Percentiles rank a stretch among this genome's conserved stretches.
Conservation (phyloP, 2,797 vertebrate genomes). For the Lepilemur ruficaudatus region DNA sequence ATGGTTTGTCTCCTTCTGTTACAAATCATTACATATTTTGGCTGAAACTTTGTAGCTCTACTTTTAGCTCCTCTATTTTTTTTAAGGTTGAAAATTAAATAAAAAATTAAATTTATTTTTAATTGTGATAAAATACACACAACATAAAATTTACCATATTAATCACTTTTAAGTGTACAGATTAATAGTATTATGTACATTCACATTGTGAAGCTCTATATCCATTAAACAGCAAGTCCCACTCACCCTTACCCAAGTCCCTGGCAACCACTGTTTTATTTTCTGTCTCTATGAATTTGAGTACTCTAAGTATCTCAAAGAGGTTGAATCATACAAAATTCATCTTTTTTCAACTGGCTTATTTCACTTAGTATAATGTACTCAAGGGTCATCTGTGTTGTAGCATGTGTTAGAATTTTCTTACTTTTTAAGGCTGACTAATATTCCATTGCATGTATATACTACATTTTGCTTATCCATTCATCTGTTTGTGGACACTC, state of each 20-base stretch:
- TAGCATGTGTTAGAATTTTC: background rate
- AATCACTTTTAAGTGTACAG: background rate
- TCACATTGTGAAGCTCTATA: background rate
- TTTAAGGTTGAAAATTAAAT: background rate
- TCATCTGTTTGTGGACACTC: background rate
- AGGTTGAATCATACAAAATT: background rate
- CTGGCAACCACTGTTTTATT: background rate
- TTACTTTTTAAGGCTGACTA: background rate
- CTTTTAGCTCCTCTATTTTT: background rate
- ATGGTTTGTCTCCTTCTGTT: background rate
- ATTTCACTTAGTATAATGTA: background rate
- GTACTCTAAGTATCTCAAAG: background rate
- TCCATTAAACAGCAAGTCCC: background rate
- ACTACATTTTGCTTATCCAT: background rate
- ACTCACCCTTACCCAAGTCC: background rate
- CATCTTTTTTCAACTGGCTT: background rate
- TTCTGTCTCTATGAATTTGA: background rate
- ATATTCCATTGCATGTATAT: background rate
- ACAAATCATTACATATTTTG: background rate
- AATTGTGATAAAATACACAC: background rate
- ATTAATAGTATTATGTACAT: background rate
- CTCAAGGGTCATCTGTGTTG: background rate
- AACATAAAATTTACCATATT: background rate
- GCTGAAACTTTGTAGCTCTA: background rate
- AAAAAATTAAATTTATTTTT: background rate